Conservation (phyloP, 1,140 invertebrate genomes). For the Aphaenogaster rudis region DNA sequence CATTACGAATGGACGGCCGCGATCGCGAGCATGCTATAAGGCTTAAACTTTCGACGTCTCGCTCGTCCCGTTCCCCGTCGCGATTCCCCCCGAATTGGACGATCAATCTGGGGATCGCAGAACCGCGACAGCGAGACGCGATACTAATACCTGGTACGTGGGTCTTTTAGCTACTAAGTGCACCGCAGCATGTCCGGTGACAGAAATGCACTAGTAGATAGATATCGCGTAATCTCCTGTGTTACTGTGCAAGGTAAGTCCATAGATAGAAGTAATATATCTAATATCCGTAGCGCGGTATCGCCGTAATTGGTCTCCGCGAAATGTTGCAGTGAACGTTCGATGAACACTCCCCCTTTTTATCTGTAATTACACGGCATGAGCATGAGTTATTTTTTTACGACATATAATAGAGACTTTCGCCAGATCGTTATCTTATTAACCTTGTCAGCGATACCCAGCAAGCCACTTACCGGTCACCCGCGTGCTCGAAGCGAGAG, state of each 20-base stretch:
- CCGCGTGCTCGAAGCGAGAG: constrained; percentile 1
- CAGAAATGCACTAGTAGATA: constrained; percentile 50
- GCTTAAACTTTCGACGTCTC: constrained; percentile 29
- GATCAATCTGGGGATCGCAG: neutral
- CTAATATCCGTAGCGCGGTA: neutral
- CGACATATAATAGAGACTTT: constrained; percentile 24
- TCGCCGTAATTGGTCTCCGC: neutral
- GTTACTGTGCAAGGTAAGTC: constrained; percentile 38
- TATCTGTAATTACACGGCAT: constrained; percentile 10
- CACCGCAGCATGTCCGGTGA: constrained; percentile 28
- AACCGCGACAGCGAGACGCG: constrained; percentile 1
- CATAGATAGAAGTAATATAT: neutral
- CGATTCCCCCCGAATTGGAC: neutral
- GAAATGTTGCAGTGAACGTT: constrained; percentile 19
- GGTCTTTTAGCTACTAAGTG: constrained; percentile 19
- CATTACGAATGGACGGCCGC: neutral
- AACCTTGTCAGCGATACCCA: constrained; percentile 23
- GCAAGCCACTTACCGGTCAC: neutral
- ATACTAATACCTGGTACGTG: constrained; percentile 54
- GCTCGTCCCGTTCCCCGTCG: neutral
- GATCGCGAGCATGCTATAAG: constrained; percentile 44
- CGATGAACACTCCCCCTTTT: constrained; percentile 26
- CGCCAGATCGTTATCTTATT: constrained; percentile 40
- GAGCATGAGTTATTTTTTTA: constrained; percentile 1
- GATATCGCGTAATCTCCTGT: neutral